Conservation (phyloP, 92 coral and sea anemone genomes). For the Metridium senile region DNA sequence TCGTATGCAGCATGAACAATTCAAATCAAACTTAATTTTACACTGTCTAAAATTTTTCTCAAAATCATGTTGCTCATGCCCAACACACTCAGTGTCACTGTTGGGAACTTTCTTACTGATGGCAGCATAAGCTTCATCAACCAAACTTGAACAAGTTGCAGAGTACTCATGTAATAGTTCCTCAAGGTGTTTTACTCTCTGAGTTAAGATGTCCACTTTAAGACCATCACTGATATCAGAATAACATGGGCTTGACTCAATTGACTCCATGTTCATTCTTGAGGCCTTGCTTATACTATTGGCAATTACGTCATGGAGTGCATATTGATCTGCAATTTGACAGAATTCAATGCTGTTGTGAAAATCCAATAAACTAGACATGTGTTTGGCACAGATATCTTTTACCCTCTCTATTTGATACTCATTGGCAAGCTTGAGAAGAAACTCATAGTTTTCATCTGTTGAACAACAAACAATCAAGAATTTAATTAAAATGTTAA, state of each 20-base stretch:
- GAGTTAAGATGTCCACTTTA: neutral
- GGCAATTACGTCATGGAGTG: constrained; percentile 20
- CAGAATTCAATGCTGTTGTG: constrained; percentile 50
- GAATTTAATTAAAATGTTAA: too few relatives aligned
- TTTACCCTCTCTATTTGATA: constrained; percentile 72
- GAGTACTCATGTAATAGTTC: neutral
- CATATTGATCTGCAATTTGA: constrained; percentile 53
- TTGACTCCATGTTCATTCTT: neutral
- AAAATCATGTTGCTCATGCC: neutral
- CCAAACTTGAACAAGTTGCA: neutral
- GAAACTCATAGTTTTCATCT: constrained; percentile 50
- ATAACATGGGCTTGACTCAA: neutral
- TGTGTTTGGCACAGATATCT: constrained; percentile 49
- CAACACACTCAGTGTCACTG: neutral
- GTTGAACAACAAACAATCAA: neutral
- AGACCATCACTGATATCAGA: neutral
- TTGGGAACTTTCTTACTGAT: neutral
- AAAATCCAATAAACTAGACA: neutral
- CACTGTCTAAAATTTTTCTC: neutral
- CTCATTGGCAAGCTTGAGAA: constrained; percentile 71
- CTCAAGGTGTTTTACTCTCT: neutral
- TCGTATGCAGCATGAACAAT: neutral
- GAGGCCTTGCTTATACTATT: neutral
- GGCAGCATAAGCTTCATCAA: neutral
- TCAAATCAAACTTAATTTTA: neutral